Conservation (phyloP, 2,888 invertebrate species). For the Sarcophaga variegata region DNA sequence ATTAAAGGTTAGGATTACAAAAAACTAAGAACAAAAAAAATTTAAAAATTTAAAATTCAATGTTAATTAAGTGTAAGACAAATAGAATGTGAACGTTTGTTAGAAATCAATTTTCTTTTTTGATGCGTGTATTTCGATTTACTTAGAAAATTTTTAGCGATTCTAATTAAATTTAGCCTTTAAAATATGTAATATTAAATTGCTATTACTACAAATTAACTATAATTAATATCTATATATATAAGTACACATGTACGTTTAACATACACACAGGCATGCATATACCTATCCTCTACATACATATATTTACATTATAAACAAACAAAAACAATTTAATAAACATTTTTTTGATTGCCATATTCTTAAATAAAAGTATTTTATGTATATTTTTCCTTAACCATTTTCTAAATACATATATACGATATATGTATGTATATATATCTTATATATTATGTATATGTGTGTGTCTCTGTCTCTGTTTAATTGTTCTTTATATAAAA, state of each 20-base stretch:
- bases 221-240: no score
- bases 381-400: neutral
- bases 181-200: conserved; percentile 9
- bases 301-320: conserved; percentile 44
- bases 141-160: conserved; percentile 48
- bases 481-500: neutral
- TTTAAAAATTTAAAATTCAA: neutral
- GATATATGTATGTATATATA: conserved; percentile 32
- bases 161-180: conserved; percentile 40
- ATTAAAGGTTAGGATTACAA: neutral
- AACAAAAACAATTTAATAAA: conserved; percentile 33
- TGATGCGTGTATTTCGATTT: conserved; percentile 35
- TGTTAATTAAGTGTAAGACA: neutral
- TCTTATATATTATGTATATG: conserved; percentile 20
- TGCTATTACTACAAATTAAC: neutral
- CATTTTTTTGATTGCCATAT: conserved; percentile 63
- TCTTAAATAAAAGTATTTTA: conserved; percentile 32
- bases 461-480: conserved; percentile 32
- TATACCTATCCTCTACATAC: conserved; percentile 30
- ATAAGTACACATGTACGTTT: conserved; percentile 1
- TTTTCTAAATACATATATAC: neutral
- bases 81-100: neutral
- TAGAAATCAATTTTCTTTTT: neutral
- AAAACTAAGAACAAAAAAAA: neutral
- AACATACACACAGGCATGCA: conserved; percentile 33